phyloP scores from a whole-genome alignment of 1,140 invertebrate genomes.

The Neotoxoptera formosana region DNA sequence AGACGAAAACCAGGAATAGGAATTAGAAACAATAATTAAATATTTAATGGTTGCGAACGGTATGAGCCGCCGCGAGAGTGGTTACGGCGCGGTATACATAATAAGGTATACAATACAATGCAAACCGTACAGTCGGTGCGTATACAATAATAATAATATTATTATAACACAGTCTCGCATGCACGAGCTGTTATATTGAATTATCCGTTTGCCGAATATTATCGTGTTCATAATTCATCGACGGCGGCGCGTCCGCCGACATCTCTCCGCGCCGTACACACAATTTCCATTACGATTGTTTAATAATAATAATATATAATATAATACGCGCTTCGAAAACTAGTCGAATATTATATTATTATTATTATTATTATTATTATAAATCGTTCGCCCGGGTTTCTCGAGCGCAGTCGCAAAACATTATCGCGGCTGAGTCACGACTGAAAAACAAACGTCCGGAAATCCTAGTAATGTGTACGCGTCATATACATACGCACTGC shows the following conservation, averaged over 20 bases:
- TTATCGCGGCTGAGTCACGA: not conserved
- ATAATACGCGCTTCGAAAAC: not conserved
- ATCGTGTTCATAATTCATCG: constrained; percentile 14
- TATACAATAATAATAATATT: not conserved
- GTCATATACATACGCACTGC: not conserved
- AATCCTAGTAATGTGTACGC: not conserved
- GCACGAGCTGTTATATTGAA: not conserved
- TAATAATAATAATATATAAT: no score
- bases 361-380: not conserved
- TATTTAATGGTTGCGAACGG: no score
- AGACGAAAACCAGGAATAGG: no score
- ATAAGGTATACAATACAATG: not conserved
- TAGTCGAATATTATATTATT: not conserved
- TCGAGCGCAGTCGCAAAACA: not conserved
- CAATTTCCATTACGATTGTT: not conserved
- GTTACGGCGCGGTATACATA: no score
- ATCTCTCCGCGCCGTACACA: not conserved
- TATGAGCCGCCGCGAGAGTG: no score
- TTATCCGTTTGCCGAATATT: not conserved
- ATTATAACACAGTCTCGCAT: not conserved
- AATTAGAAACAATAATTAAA: no score
- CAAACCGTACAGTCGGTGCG: not conserved
- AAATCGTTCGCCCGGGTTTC: not conserved
- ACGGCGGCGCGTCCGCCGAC: not conserved
- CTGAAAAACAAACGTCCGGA: not conserved